A percentile compares a stretch with the other conserved stretches of the same genome.
Conservation (phyloP, 2,113 vertebrate species). For the Stegostoma tigrinum region DNA sequence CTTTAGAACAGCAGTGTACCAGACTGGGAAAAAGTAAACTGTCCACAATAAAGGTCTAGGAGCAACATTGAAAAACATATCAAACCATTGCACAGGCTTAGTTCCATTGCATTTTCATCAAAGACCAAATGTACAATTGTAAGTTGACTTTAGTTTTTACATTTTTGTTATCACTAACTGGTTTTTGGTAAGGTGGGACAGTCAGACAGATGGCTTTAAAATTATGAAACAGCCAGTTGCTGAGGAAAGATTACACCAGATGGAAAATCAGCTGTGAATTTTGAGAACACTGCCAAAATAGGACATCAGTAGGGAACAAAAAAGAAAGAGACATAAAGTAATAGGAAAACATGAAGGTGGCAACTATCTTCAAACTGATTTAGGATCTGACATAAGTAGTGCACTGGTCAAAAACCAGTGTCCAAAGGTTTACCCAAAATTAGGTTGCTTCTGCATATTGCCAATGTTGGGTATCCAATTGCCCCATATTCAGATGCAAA, state of each 20-base stretch:
- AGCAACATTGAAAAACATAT: background rate
- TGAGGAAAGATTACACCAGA: background rate
- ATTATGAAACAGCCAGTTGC: background rate
- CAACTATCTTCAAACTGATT: background rate
- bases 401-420: background rate
- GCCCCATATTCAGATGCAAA: background rate
- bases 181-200: background rate
- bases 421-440: background rate
- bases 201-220: background rate
- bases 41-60: background rate
- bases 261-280: background rate
- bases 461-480: background rate
- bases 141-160: background rate
- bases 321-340: too few relatives aligned
- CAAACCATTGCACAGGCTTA: background rate
- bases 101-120: background rate
- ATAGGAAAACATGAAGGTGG: background rate
- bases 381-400: background rate
- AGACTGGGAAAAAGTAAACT: background rate
- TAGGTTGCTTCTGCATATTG: background rate
- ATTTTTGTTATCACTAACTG: background rate
- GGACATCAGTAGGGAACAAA: background rate
- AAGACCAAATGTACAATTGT: background rate
- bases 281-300: background rate
- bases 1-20: background rate